Conservation (phyloP, 2,113 vertebrate genomes). For the Nibea coibor region DNA sequence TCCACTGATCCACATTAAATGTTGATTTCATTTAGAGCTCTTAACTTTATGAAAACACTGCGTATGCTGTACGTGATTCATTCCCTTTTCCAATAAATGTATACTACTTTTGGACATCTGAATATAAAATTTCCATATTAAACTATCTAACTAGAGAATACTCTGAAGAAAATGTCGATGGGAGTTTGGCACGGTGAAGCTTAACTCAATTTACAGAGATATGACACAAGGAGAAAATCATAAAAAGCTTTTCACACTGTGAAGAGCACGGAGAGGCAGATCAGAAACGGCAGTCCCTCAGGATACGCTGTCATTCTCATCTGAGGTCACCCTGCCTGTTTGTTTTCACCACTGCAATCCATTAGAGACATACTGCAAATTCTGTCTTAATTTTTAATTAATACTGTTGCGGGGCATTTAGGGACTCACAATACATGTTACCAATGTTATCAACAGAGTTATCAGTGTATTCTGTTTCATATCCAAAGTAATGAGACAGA, state of each 20-base stretch:
- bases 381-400: not conserved
- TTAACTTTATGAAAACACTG: not conserved
- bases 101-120: not conserved
- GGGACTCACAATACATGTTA: not conserved
- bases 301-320: conserved; percentile 62
- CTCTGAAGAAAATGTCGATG: conserved; percentile 4
- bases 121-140: conserved; percentile 17
- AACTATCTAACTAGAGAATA: not conserved
- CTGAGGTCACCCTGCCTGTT: conserved; percentile 62
- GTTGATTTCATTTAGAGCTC: not conserved
- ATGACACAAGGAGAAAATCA: conserved; percentile 42
- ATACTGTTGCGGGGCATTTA: not conserved
- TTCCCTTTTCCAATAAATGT: not conserved
- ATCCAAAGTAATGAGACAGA: not conserved
- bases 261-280: conserved; percentile 58
- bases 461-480: too few relatives aligned
- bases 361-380: not conserved
- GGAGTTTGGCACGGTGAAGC: not conserved
- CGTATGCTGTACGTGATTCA: not conserved
- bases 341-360: conserved; percentile 46
- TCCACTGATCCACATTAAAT: not conserved
- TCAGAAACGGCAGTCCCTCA: conserved; percentile 61
- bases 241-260: conserved; percentile 78
- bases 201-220: conserved; percentile 38
- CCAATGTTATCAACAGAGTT: too few relatives aligned